These are phyloP conservation scores for Temnopleurus reevesii DNA, from an alignment of 53 echinoderm and acorn worm genomes.

Conservation along the genomic window DNA sequence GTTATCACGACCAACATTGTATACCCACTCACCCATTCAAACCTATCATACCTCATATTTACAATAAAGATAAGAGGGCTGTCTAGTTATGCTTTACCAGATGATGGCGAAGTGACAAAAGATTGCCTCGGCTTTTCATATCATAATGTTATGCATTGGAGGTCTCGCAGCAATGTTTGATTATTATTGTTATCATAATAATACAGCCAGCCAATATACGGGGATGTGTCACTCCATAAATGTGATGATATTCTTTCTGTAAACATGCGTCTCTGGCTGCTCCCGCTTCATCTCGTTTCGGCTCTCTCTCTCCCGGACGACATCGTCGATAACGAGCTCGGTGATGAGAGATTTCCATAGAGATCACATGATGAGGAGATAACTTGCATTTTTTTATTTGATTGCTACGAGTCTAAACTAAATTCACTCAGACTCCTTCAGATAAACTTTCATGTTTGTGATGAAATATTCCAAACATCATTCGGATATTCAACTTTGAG, in stretches of 20 bases:
- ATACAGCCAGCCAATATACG: conserved; percentile 4
- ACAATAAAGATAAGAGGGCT: conserved; percentile 1
- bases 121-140: conserved; percentile 42
- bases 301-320: neutral
- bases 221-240: conserved; percentile 41
- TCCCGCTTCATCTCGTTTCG: neutral
- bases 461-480: neutral
- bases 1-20: conserved; percentile 10
- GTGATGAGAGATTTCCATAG: neutral
- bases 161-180: conserved; percentile 32
- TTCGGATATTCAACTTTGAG: neutral
- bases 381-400: neutral
- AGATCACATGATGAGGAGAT: conserved; percentile 30
- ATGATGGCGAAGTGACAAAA: conserved; percentile 36
- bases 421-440: neutral
- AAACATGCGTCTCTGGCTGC: conserved; percentile 19
- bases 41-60: conserved; percentile 4
- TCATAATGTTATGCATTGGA: conserved; percentile 53
- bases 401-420: neutral
- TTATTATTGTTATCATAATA: conserved; percentile 55
- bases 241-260: conserved; percentile 49
- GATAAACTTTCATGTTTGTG: neutral
- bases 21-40: conserved; percentile 36
- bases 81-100: conserved; percentile 47
- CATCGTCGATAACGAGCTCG: neutral